These are phyloP conservation scores for Columba janthina DNA, from an alignment of 2,113 vertebrate genomes.

Conservation along the genomic window DNA sequence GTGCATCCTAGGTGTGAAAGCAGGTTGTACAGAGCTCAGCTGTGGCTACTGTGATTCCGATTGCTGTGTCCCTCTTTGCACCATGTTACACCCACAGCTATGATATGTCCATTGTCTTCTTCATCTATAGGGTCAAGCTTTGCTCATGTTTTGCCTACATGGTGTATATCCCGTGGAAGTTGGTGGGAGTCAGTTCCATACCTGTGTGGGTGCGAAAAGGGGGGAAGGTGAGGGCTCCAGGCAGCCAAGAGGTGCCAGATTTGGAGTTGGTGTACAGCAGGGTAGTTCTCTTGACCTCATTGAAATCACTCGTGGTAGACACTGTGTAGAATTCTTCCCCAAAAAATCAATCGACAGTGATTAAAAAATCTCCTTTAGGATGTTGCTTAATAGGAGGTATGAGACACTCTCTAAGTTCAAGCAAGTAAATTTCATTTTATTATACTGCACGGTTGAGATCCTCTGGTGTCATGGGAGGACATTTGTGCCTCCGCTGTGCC, in stretches of 20 bases:
- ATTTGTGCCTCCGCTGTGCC: background rate
- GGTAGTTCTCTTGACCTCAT: background rate
- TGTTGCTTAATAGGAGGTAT: background rate
- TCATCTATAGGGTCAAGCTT: background rate
- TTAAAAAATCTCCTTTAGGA: background rate
- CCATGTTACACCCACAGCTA: fast-evolving
- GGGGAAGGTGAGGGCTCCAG: background rate
- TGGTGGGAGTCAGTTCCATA: background rate
- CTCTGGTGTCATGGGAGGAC: background rate
- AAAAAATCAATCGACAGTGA: background rate
- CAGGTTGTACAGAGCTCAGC: background rate
- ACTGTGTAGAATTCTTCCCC: background rate
- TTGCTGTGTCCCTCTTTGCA: background rate
- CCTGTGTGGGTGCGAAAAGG: fast-evolving
- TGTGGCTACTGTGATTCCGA: background rate
- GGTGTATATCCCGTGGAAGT: background rate
- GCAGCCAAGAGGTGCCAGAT: background rate
- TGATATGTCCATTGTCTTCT: background rate
- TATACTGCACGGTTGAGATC: background rate
- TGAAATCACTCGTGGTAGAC: background rate
- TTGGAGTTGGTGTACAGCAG: background rate
- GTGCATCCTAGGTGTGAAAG: background rate
- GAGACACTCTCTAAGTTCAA: background rate
- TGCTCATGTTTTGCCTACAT: background rate
- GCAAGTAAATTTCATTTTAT: background rate